Percentiles rank a stretch among this genome's conserved stretches.
phyloP scores from a whole-genome alignment of 2,113 vertebrate genomes.

The Cynopterus brachyotis region DNA sequence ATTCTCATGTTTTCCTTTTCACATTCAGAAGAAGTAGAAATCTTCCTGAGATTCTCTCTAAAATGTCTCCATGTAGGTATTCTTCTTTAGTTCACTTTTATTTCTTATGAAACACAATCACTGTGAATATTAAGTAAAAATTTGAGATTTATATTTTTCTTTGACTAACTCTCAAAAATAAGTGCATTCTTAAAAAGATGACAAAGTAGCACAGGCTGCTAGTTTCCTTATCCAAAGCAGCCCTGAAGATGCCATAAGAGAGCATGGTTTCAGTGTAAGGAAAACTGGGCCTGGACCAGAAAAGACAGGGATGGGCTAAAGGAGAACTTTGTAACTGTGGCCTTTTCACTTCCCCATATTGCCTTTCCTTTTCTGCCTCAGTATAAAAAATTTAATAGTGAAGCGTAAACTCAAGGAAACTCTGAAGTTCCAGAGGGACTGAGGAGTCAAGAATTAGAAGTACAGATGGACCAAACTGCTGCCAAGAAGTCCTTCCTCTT shows the following conservation, averaged over 20 bases:
- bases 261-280: not conserved
- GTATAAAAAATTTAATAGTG: not conserved
- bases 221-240: not conserved
- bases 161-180: conserved; percentile 1
- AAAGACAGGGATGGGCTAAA: not conserved
- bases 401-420: not conserved
- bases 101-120: conserved; percentile 31
- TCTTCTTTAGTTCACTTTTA: conserved; percentile 23
- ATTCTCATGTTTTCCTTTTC: not conserved
- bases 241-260: not conserved
- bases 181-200: not conserved
- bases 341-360: not conserved
- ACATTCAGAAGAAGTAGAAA: not conserved
- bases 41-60: not conserved
- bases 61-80: not conserved
- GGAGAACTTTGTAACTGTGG: not conserved
- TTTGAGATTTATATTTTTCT: not conserved
- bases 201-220: not conserved
- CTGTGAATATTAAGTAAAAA: not conserved
- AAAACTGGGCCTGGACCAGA: not conserved
- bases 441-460: not conserved
- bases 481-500: not conserved
- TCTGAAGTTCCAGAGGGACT: not conserved
- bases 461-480: not conserved
- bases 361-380: not conserved